These are phyloP conservation scores for Liparis tanakae DNA, from an alignment of 2,797 vertebrate species.

Conservation along the genomic window DNA sequence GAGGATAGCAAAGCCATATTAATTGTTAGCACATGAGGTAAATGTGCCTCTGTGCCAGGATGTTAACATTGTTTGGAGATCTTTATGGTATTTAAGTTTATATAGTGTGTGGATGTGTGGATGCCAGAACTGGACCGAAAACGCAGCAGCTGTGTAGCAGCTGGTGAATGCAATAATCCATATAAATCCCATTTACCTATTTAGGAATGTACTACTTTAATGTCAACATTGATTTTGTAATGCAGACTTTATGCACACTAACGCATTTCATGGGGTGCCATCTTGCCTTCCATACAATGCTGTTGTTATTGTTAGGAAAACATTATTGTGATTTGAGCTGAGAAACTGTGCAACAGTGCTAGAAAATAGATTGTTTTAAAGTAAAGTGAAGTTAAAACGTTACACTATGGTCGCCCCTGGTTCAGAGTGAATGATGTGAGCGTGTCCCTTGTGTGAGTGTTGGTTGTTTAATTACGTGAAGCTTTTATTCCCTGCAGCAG, in stretches of 20 bases:
- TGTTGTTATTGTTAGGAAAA: not conserved
- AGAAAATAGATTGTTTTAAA: not conserved
- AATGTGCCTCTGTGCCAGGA: conserved; percentile 10
- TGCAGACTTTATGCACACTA: not conserved
- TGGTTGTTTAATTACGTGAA: not conserved
- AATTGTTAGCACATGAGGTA: conserved; percentile 35
- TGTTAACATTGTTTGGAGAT: conserved; percentile 6
- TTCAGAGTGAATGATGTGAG: not conserved
- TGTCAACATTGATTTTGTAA: not conserved
- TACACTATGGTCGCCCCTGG: too few species aligned
- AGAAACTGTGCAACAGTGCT: not conserved
- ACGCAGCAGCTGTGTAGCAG: not conserved
- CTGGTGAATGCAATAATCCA: not conserved
- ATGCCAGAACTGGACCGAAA: not conserved
- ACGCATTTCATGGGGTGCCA: not conserved
- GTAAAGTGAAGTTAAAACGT: not conserved
- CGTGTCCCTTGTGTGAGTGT: too few species aligned
- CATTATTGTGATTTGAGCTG: not conserved
- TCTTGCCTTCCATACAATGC: not conserved
- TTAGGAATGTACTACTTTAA: not conserved
- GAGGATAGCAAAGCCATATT: conserved; percentile 28
- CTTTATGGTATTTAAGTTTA: not conserved
- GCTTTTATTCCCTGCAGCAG: not conserved
- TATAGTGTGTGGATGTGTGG: conserved; percentile 1
- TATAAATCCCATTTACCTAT: not conserved